Base-by-base conservation (phyloP, 2,797 vertebrate species). In the Lepus oiostolus region DNA sequence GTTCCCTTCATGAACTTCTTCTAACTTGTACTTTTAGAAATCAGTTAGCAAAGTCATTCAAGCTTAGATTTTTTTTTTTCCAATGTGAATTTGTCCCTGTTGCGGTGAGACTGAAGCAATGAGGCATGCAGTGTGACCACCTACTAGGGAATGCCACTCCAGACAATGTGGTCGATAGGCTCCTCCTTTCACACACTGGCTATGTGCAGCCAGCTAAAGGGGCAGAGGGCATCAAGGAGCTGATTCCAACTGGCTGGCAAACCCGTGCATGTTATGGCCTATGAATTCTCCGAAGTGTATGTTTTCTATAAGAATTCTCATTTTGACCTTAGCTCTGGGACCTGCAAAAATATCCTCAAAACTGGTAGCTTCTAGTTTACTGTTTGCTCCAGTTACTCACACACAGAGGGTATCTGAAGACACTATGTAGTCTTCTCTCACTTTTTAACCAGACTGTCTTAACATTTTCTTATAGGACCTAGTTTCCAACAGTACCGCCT, bases 21-120 rank as follows among this genome's bases (percentile, higher is more conserved):
- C 65, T 60, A 5, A 38, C 76, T 82, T 90, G 28, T 24, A 77
- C 22, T 85, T 88, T 81, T 58, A 67, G 68, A 94, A 94, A 68
- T 47, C 62, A 77, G n/a, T 26, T 70, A 52, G n/a, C 77, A 68
- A 90, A 96, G 26, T 72, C 35, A 35, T 85, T 65, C 47, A 47
- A 72, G 77, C 35, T 75, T 58, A 38, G n/a, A 50, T 76, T 75
- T 16, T 50, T 35, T 35, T 65, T 52, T 10, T n/a, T 62, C 42
- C 42, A 75, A 60, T 5, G 7, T 80, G 54, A 71, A 42, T 75
- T 79, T 89, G 50, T 79, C 65, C 22, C 71, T 82, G 1, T 47
- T 42, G 52, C 16, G 26, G 13, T 50, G 28, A 86, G 81, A 70
- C 24, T 62, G 30, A 83, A 95, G 28, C n/a, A 19, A 12, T 72